Evolutionary conservation across 92 coral and sea anemone genomes (phyloP), one percentile per base, ranked within the genome.

Genomic region (Bergia sp.): DNA sequence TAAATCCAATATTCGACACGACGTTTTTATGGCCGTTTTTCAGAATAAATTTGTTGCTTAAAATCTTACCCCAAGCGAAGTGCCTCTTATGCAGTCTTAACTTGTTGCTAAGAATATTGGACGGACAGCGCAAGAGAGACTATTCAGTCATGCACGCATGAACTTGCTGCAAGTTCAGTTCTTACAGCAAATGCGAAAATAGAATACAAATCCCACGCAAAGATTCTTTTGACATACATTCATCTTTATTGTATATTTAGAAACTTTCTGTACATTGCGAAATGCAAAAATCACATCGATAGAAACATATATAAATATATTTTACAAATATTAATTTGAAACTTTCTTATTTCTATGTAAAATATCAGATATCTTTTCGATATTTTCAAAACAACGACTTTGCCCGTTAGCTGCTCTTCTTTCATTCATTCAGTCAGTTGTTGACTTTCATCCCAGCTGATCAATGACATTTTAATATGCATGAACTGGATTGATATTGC

Each of bases 201-300:
- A 84, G 87, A 71, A 13, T 11, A 21, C 9, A 44, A 69, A 47
- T 44, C 78, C 87, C 87, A 84, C 42, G 66, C 87, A 84, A 36
- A 71, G 87, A 69, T 69, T 82, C 87, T 83, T 66, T 83, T 84
- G 64, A 44, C 37, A 84, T 47, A 84, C 53, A 69, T 84, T 84
- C 8, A 15, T 18, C 29, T 84, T 84, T 67, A 67, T 84, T 71
- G 37, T 69, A 47, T 67, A 84, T 44, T 84, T 84, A 37, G 65
- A 83, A 13, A 73, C 77, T 84, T 84, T 84, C 77, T 67, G 87
- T 84, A 84, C 87, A 84, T 71, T 69, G 67, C 87, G 87, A 67
- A 67, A 82, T 82, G 86, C 75, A 82, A 65, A 61, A 58, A 23
- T 39, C 57, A 21, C 29, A 40, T 37, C 40, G n/a, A 84, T 65